Percentiles rank a stretch among this genome's conserved stretches.
Evolutionary conservation across 1,140 invertebrate genomes (phyloP).

Genomic region (Laodelphax striatellus): DNA sequence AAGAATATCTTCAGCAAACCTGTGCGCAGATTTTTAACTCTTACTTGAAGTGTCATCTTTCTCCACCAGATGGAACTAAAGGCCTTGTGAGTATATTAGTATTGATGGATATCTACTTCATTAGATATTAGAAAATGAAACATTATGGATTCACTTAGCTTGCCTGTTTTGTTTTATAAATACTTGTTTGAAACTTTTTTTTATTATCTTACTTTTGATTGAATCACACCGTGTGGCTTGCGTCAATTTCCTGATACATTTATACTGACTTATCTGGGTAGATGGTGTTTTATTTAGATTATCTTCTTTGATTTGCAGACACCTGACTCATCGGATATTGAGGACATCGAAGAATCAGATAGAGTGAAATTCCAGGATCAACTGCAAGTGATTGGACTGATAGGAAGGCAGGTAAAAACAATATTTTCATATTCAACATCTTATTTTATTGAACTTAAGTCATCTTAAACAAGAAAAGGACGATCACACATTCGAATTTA

Average conservation of each 20-base stretch:
- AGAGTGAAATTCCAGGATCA: constrained; percentile 54
- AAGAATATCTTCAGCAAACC: constrained; percentile 39
- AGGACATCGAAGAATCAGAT: constrained; percentile 59
- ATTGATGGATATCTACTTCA: too few species aligned
- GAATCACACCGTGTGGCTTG: too few species aligned
- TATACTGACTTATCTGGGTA: too few species aligned
- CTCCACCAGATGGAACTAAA: constrained; percentile 66
- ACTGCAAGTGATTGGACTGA: constrained; percentile 49
- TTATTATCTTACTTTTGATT: too few species aligned
- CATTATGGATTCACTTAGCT: too few species aligned
- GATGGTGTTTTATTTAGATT: not conserved
- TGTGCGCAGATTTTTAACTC: constrained; percentile 57
- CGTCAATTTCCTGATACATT: too few species aligned
- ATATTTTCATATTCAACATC: not conserved
- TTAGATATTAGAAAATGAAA: too few species aligned
- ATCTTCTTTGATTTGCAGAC: not conserved
- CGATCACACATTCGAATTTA: too few species aligned
- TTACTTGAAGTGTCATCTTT: constrained; percentile 70
- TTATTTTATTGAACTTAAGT: too few species aligned
- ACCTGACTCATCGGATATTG: constrained; percentile 39
- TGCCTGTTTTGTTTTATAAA: too few species aligned
- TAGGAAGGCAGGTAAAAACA: constrained; percentile 33
- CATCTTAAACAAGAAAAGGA: too few species aligned
- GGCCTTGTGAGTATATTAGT: constrained; percentile 30
- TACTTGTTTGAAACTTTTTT: too few species aligned